Evolutionary conservation across 1,140 invertebrate genomes (phyloP).

Genomic region (Tribolium madens): DNA sequence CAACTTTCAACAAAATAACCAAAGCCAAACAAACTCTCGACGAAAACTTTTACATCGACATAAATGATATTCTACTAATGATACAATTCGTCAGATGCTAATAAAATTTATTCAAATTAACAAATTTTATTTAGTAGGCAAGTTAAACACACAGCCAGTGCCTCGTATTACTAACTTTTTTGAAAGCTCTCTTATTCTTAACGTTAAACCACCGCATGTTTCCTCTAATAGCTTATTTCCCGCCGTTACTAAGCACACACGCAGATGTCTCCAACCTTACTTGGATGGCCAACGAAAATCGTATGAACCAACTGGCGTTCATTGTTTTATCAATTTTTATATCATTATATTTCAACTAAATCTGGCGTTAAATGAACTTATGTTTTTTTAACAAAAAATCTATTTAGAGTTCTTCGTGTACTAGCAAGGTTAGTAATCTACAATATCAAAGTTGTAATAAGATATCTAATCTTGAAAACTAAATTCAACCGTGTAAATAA

Average conservation of each 20-base stretch:
- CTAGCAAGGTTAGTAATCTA: neutral
- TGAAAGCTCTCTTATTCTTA: slow-evolving; percentile 51
- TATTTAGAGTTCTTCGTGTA: neutral
- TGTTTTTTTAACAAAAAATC: slow-evolving; percentile 18
- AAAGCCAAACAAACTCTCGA: neutral
- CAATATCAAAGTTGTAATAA: neutral
- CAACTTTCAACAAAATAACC: slow-evolving; percentile 3
- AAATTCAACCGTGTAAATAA: neutral
- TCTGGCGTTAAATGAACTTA: slow-evolving; percentile 29
- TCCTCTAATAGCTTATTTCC: slow-evolving; percentile 60
- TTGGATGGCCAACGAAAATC: slow-evolving; percentile 46
- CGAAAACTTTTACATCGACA: neutral
- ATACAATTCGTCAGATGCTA: neutral
- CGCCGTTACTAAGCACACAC: slow-evolving; percentile 56
- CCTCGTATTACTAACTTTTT: slow-evolving; percentile 55
- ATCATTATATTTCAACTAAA: slow-evolving; percentile 39
- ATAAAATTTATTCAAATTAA: slow-evolving; percentile 43
- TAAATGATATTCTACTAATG: neutral
- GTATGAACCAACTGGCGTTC: slow-evolving; percentile 55
- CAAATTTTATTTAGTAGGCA: slow-evolving; percentile 35
- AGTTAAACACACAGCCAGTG: slow-evolving; percentile 52
- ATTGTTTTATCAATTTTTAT: slow-evolving; percentile 55
- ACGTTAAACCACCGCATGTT: slow-evolving; percentile 59
- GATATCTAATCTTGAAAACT: neutral
- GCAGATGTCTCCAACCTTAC: slow-evolving; percentile 57